Conservation (phyloP, 2,113 vertebrate species). For the Telmatochromis sp. region DNA sequence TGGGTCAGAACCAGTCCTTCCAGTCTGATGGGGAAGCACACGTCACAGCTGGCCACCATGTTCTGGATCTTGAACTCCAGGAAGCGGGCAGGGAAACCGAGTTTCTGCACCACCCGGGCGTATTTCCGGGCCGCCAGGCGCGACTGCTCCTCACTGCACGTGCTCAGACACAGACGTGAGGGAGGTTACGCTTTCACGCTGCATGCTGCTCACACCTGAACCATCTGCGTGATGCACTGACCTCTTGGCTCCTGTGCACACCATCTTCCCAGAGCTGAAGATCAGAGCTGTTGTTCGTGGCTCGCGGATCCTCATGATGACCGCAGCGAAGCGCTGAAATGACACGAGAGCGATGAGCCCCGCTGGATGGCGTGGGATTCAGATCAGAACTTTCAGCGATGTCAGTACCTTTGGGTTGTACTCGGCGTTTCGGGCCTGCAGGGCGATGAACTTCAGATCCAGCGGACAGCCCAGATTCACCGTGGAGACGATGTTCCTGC, state of each 20-base stretch:
- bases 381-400: neutral
- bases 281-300: slow-evolving; percentile 93
- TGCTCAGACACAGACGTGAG: neutral
- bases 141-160: slow-evolving; percentile 86
- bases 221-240: slow-evolving; percentile 17
- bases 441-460: slow-evolving; percentile 92
- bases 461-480: slow-evolving; percentile 91
- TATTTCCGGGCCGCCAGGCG: slow-evolving; percentile 92
- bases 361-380: too few species aligned
- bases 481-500: slow-evolving; percentile 94
- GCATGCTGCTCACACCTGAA: neutral
- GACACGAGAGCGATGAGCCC: neutral
- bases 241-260: slow-evolving; percentile 98
- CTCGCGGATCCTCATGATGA: slow-evolving; percentile 96
- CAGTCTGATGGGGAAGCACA: slow-evolving; percentile 88
- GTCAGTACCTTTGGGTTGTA: slow-evolving; percentile 88
- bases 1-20: slow-evolving; percentile 90
- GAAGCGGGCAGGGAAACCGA: slow-evolving; percentile 92
- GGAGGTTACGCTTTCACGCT: neutral
- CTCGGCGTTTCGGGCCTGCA: slow-evolving; percentile 94
- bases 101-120: slow-evolving; percentile 91
- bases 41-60: slow-evolving; percentile 96
- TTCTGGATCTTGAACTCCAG: slow-evolving; percentile 98
- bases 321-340: slow-evolving; percentile 88
- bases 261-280: slow-evolving; percentile 98